Percentiles rank a stretch among this genome's conserved stretches.
These are phyloP conservation scores for Eremobia ochroleuca DNA, from an alignment of 2,888 invertebrate genomes.

Conservation along the genomic window DNA sequence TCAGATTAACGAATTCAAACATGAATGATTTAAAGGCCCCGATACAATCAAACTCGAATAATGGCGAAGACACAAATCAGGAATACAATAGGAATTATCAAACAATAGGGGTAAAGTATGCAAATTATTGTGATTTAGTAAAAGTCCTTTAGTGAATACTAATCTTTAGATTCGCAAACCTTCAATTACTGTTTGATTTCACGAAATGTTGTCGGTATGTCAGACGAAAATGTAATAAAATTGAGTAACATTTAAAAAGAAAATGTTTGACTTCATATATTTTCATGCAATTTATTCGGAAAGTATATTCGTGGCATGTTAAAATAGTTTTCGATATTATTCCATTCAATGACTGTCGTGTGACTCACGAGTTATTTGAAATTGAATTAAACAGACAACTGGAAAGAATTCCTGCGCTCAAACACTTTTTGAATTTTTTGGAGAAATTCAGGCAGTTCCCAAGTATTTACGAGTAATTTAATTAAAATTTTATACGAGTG, in stretches of 20 bases:
- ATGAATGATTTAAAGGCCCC: slow-evolving; percentile 38
- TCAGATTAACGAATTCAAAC: slow-evolving; percentile 31
- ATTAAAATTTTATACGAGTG: neutral
- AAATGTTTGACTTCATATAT: slow-evolving; percentile 54
- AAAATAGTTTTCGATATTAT: slow-evolving; percentile 40
- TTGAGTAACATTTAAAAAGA: slow-evolving; percentile 33
- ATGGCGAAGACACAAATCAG: slow-evolving; percentile 40
- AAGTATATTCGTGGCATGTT: slow-evolving; percentile 45
- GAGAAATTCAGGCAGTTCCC: neutral
- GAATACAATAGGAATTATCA: slow-evolving; percentile 35
- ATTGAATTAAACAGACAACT: slow-evolving; percentile 40
- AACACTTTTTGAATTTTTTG: neutral
- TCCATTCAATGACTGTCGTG: slow-evolving; percentile 48
- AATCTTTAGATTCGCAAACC: slow-evolving; percentile 26
- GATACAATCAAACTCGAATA: slow-evolving; percentile 54
- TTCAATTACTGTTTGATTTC: slow-evolving; percentile 53
- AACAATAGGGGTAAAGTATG: slow-evolving; percentile 36
- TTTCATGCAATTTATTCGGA: slow-evolving; percentile 55
- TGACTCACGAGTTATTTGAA: slow-evolving; percentile 27
- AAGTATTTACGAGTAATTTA: neutral
- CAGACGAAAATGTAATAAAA: slow-evolving; percentile 48
- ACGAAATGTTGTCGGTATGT: slow-evolving; percentile 37
- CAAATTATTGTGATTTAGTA: slow-evolving; percentile 39
- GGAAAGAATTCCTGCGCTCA: neutral
- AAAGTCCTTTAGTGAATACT: slow-evolving; percentile 32